Evolutionary conservation across 1,140 invertebrate species (phyloP).

Genomic region (Heliconius himera): DNA sequence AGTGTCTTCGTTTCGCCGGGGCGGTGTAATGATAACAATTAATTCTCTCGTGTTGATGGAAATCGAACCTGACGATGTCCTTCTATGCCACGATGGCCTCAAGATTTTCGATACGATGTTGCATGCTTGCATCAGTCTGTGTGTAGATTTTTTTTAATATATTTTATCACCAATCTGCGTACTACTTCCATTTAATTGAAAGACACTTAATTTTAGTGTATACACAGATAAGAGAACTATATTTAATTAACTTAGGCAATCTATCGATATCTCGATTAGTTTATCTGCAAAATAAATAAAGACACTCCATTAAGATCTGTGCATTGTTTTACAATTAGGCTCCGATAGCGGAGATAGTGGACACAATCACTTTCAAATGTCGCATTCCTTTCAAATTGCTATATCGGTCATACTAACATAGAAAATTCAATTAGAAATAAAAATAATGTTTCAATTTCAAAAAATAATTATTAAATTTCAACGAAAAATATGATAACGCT

Average conservation of each 20-base stretch:
- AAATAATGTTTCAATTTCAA: too few species aligned
- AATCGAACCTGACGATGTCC: too few species aligned
- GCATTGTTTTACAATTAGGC: conserved; percentile 37
- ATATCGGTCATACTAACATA: background rate
- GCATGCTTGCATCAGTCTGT: too few species aligned
- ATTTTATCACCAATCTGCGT: background rate
- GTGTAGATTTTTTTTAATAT: background rate
- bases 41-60: too few species aligned
- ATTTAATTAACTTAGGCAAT: background rate
- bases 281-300: conserved; percentile 30
- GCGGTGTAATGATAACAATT: too few species aligned
- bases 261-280: background rate
- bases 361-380: background rate
- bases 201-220: background rate
- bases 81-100: too few species aligned
- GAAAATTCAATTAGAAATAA: too few species aligned
- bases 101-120: too few species aligned
- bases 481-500: too few species aligned
- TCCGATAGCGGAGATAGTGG: background rate
- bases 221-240: background rate
- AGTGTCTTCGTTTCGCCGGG: too few species aligned
- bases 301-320: conserved; percentile 31
- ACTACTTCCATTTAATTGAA: background rate
- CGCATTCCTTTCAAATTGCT: background rate
- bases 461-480: too few species aligned